Evolutionary conservation across 1,140 invertebrate genomes (phyloP), one percentile per base, ranked within the genome.

Genomic region (Drosophila parabipectinata): DNA sequence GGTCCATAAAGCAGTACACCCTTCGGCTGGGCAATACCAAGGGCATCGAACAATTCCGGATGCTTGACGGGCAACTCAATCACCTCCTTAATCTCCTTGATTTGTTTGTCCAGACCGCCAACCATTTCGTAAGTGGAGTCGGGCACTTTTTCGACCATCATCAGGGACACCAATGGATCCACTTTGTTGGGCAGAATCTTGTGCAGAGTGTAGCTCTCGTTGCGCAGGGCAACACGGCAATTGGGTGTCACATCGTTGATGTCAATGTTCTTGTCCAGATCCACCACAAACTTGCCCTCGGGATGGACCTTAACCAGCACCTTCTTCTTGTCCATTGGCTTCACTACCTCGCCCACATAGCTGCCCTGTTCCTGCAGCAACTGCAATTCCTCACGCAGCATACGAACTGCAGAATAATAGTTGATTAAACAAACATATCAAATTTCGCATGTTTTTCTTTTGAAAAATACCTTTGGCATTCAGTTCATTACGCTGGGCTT

Each of bases 61-160:
- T 99, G 99, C 93, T 99, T 99, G 0, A 99, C 98, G 1, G 99
- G 99, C 62, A 99, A 93, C 92, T 99, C 99, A 92, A 99, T 99
- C 0, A 99, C 99, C 93, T 99, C 99, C 93, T 99, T 99, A 67
- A 99, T 99, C 93, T 99, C 99, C 92, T 99, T 99, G 66, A 99
- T 99, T 93, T 99, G 99, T 91, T 99, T 99, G 88, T 99, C 98
- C 51, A 99, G 93, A 72, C 99, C 99, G 75, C 99, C 99, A 50
- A 99, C 98, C 98, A 99, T 99, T 94, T 99, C 99, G 92, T 99
- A 97, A 0, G 99, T 99, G 0, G 98, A 99, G 92, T 99, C 99
- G 8, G 99, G 99, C 4, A 99, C 99, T 93, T 99, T 99, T 92
- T 99, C 99, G 0, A 99, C 99, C 99, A 99, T 99, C 99, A 99